phyloP scores from a whole-genome alignment of 2,797 vertebrate species.

The Anguilla anguilla region DNA sequence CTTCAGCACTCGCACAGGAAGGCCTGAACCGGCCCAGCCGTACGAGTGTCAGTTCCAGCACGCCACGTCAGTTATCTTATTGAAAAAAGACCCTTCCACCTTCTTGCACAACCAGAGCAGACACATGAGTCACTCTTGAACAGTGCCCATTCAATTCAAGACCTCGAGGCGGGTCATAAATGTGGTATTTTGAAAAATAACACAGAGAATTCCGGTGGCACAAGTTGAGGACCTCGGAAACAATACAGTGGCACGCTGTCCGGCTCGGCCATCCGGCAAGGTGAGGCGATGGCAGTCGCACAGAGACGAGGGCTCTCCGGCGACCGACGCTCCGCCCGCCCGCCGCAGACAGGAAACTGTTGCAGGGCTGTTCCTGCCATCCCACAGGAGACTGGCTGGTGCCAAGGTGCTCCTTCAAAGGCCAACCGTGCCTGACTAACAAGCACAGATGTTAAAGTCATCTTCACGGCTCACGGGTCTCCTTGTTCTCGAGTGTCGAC shows the following conservation, averaged over 20 bases:
- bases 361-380: constrained; percentile 63
- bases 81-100: too few relatives aligned
- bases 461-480: constrained; percentile 6
- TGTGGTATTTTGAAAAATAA: not conserved
- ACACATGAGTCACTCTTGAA: not conserved
- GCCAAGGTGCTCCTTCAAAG: constrained; percentile 66
- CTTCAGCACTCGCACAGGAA: not conserved
- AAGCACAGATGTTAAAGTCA: constrained; percentile 37
- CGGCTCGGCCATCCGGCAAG: not conserved
- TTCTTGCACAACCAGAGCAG: not conserved
- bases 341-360: constrained; percentile 74
- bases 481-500: constrained; percentile 12
- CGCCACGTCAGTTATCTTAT: too few relatives aligned
- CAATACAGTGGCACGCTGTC: not conserved
- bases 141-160: not conserved
- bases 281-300: not conserved
- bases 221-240: constrained; percentile 8
- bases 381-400: constrained; percentile 79
- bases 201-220: not conserved
- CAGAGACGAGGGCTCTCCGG: constrained; percentile 19
- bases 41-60: not conserved
- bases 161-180: not conserved
- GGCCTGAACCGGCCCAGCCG: not conserved
- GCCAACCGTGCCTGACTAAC: constrained; percentile 16
- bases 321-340: constrained; percentile 66